Evolutionary conservation across 2,888 invertebrate genomes (phyloP), one percentile per base, ranked within the genome.

Genomic region (Epirrhoe tristata): DNA sequence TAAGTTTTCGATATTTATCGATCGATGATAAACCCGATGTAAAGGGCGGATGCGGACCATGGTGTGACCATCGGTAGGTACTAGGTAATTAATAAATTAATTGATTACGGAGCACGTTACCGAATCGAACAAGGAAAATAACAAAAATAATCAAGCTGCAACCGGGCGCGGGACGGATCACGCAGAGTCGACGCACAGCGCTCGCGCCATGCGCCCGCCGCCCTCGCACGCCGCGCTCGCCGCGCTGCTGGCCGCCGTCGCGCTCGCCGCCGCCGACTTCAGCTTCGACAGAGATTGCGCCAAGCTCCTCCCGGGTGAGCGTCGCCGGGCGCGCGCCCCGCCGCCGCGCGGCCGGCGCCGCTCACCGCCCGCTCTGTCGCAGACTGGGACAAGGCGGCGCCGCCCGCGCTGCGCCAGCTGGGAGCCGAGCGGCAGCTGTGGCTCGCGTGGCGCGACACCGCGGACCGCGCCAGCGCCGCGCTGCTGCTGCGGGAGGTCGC

Each of bases 351-450:
- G 6, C 14, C 14, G 48, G 36, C 16, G 1, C 48, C 14, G 14
- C 48, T 14, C 14, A 16, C 48, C 4, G 6, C 48, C 16, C 6
- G 16, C 14, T 14, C 48, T 2, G 48, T 14, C 48, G 48, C 48
- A 16, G 39, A 43, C 39, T 43, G 39, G 48, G 48, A 48, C 16
- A 16, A 6, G 14, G 6, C 6, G 24, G 17, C 55, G 74, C 36
- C 36, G 64, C n/a, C 58, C 34, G 17, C 63, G 56, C 34, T 58
- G 50, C 50, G 57, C 63, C 63, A 59, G 87, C 97, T 97, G 97
- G 95, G 95, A 0, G 92, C 96, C 96, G 78, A 6, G 1, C 16
- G 5, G 16, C 1, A 1, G 43, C 53, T 80, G 54, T 7, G 58
- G 54, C 14, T 62, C 14, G 51, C 39, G 43, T 62, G 66, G 62